Conservation (phyloP, 23 tunicate species). For the Halocynthia aurantium region DNA sequence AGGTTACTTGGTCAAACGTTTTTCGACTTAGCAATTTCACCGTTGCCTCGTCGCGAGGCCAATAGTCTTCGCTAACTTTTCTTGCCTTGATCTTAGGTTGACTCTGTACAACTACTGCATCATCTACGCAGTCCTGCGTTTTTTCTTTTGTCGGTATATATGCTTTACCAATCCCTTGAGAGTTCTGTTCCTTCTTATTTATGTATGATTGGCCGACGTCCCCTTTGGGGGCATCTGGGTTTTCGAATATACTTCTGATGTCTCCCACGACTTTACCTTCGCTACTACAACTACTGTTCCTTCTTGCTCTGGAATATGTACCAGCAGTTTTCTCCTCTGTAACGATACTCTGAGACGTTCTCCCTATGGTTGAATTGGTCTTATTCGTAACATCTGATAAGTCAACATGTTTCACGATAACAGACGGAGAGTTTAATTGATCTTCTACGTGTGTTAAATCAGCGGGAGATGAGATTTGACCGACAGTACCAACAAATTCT, state of each 20-base stretch:
- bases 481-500: too few relatives aligned
- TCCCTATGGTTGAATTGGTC: too few relatives aligned
- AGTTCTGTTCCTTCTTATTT: background rate
- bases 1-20: background rate
- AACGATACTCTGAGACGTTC: too few relatives aligned
- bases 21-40: slow-evolving; percentile 41
- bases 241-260: background rate
- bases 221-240: background rate
- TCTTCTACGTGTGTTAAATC: too few relatives aligned
- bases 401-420: too few relatives aligned
- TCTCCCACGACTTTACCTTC: background rate
- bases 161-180: slow-evolving; percentile 7
- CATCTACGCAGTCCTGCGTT: background rate
- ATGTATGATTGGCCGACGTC: background rate
- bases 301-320: background rate
- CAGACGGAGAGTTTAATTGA: too few relatives aligned
- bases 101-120: slow-evolving; percentile 12
- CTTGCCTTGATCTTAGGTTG: slow-evolving; percentile 57
- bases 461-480: too few relatives aligned
- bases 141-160: background rate
- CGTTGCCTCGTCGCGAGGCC: slow-evolving; percentile 91
- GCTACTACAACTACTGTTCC: background rate
- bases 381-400: too few relatives aligned
- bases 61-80: slow-evolving; percentile 70
- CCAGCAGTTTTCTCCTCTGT: background rate